Conservation (phyloP, 2,113 vertebrate genomes). For the Neomonachus schauinslandi region DNA sequence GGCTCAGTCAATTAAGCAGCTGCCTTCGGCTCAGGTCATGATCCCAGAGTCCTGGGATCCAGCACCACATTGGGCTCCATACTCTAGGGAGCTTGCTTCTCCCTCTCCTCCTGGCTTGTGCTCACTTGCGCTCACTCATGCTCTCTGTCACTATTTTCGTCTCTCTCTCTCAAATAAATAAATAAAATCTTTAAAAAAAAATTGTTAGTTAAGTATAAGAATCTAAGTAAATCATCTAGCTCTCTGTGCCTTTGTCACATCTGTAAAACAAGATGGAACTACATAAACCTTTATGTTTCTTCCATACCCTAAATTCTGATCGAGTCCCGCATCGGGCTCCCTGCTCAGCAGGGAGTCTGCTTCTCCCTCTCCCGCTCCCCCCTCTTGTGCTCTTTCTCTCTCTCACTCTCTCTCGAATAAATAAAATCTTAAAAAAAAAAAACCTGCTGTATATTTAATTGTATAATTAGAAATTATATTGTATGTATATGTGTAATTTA, state of each 20-base stretch:
- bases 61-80: too few species aligned
- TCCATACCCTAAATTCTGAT: neutral
- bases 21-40: neutral
- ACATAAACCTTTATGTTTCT: neutral
- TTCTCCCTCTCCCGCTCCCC: too few species aligned
- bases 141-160: too few species aligned
- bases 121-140: too few species aligned
- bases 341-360: too few species aligned
- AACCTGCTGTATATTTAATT: neutral
- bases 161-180: too few species aligned
- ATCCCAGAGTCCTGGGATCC: neutral
- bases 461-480: neutral
- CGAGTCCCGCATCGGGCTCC: too few species aligned
- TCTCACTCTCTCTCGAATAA: too few species aligned
- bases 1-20: neutral
- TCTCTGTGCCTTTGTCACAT: neutral
- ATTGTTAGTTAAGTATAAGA: neutral
- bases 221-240: neutral
- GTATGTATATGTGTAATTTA: neutral
- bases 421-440: neutral
- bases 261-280: neutral
- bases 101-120: too few species aligned
- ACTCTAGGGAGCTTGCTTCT: too few species aligned
- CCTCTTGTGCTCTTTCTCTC: too few species aligned
- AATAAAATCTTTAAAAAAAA: too few species aligned